phyloP scores from a whole-genome alignment of 2,113 vertebrate species.

The Pogona vitticeps region DNA sequence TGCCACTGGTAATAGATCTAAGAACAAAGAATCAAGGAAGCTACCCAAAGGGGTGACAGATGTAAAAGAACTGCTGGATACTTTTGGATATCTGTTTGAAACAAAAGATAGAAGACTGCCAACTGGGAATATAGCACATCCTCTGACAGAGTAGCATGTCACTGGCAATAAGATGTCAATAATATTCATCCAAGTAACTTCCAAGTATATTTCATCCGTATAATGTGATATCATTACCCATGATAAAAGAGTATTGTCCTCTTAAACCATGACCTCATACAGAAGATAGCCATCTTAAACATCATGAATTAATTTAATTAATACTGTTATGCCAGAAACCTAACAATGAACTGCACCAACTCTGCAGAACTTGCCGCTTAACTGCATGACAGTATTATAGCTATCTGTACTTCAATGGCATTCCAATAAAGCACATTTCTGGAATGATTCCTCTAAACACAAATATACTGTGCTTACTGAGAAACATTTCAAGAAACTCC shows the following conservation, averaged over 20 bases:
- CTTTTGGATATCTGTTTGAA: conserved; percentile 35
- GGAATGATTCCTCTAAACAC: not conserved
- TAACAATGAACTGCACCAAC: conserved; percentile 35
- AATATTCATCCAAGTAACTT: conserved; percentile 51
- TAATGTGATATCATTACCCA: conserved; percentile 43
- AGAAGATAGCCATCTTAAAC: conserved; percentile 31
- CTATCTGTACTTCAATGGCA: not conserved
- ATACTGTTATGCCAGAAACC: conserved; percentile 45
- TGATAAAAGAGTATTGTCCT: conserved; percentile 34
- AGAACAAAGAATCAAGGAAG: conserved; percentile 25
- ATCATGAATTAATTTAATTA: conserved; percentile 49
- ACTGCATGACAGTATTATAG: not conserved
- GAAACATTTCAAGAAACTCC: not conserved
- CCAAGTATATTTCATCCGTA: conserved; percentile 20
- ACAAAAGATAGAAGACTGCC: not conserved
- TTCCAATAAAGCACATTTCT: conserved; percentile 25
- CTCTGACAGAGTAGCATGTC: conserved; percentile 36
- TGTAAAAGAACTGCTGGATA: not conserved
- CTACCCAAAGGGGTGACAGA: conserved; percentile 25
- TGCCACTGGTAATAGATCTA: conserved; percentile 3
- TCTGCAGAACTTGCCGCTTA: conserved; percentile 38
- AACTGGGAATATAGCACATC: conserved; percentile 30
- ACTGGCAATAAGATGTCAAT: conserved; percentile 37
- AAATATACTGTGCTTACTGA: conserved; percentile 20
- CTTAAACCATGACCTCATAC: conserved; percentile 42